Evolutionary conservation across 1,140 invertebrate genomes (phyloP).

Genomic region (Lordiphosa mommai): DNA sequence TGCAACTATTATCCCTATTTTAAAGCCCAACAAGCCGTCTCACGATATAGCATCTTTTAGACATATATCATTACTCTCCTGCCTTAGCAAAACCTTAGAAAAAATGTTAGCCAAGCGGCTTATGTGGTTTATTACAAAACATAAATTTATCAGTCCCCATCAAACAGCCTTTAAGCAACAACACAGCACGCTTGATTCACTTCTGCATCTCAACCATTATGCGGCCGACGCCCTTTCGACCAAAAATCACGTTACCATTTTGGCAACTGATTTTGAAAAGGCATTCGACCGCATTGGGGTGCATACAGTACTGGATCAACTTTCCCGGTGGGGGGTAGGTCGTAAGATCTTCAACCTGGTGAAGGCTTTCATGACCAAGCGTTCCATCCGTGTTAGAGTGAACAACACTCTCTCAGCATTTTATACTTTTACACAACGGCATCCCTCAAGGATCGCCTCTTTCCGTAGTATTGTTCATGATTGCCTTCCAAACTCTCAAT

Average conservation of each 20-base stretch:
- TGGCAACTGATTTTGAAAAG: too few relatives aligned
- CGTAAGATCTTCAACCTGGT: background rate
- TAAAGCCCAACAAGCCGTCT: conserved; percentile 15
- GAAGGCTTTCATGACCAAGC: conserved; percentile 1
- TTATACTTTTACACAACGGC: conserved; percentile 5
- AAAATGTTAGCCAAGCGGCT: conserved; percentile 24
- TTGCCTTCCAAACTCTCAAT: conserved; percentile 19
- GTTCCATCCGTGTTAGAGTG: background rate
- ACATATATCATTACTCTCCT: conserved; percentile 23
- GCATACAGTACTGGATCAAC: conserved; percentile 17
- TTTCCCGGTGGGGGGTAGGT: conserved; percentile 1
- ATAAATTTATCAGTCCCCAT: conserved; percentile 23
- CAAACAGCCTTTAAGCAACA: conserved; percentile 33
- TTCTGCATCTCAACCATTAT: too few relatives aligned
- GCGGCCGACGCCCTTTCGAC: too few relatives aligned
- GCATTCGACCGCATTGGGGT: too few relatives aligned
- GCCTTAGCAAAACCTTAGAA: conserved; percentile 19
- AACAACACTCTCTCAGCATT: conserved; percentile 8
- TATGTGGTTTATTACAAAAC: conserved; percentile 24
- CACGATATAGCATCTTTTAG: conserved; percentile 6
- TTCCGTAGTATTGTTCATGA: conserved; percentile 23
- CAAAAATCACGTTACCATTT: too few relatives aligned
- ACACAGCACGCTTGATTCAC: conserved; percentile 24
- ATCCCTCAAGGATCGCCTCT: conserved; percentile 10
- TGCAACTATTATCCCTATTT: conserved; percentile 10